Conservation (phyloP, 2,888 invertebrate genomes). For the Balanococcus diminutus region DNA sequence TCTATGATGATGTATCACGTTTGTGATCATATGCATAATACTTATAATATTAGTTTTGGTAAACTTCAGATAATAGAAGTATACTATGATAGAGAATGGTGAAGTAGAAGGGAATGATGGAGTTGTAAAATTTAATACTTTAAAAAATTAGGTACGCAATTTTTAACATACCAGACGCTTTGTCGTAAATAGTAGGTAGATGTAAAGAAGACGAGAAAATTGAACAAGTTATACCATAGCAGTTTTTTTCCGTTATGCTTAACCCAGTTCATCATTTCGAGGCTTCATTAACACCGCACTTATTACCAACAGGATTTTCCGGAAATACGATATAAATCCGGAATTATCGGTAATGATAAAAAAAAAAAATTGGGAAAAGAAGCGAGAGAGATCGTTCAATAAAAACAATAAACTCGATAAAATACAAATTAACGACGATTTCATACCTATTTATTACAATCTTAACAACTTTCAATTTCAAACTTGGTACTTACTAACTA, state of each 20-base stretch:
- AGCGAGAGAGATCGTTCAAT: neutral
- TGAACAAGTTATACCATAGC: neutral
- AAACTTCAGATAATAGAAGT: neutral
- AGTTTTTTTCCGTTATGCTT: neutral
- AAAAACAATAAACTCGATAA: neutral
- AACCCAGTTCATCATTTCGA: slow-evolving; percentile 17
- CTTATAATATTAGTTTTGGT: neutral
- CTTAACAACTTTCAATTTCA: no score
- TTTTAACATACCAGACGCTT: neutral
- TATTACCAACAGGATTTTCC: neutral
- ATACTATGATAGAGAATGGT: neutral
- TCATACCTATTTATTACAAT: no score
- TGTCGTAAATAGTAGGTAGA: neutral
- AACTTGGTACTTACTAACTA: no score
- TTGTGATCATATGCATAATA: neutral
- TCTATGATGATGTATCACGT: neutral
- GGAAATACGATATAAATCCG: neutral
- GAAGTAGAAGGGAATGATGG: neutral
- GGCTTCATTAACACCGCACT: neutral
- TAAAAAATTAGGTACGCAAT: neutral
- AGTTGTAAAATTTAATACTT: neutral
- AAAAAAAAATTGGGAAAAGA: neutral
- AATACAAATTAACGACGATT: neutral
- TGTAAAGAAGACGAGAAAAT: neutral
- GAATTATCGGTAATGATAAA: neutral